Conservation (phyloP, 1,140 invertebrate species). For the Bactericera cockerelli region DNA sequence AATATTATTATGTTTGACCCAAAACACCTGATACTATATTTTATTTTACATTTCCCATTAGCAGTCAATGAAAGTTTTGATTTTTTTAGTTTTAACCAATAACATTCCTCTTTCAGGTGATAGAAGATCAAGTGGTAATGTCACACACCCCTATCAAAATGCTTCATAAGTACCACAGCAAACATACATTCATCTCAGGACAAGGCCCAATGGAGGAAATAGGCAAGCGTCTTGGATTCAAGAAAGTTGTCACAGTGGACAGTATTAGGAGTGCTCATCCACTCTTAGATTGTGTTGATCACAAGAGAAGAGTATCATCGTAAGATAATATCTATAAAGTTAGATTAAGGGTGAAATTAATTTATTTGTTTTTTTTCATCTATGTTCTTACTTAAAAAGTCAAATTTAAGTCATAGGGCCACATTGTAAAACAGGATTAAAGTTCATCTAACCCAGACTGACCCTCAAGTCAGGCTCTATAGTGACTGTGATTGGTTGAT, state of each 20-base stretch:
- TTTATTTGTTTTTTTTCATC: background rate
- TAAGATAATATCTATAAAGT: too few relatives aligned
- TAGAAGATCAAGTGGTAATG: slow-evolving; percentile 50
- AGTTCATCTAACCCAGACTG: too few relatives aligned
- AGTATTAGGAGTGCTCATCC: slow-evolving; percentile 45
- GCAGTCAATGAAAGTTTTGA: too few relatives aligned
- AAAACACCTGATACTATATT: too few relatives aligned
- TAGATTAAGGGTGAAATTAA: slow-evolving; percentile 26
- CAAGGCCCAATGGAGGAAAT: slow-evolving; percentile 49
- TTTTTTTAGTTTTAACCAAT: too few relatives aligned
- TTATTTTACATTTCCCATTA: too few relatives aligned
- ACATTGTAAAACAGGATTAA: too few relatives aligned
- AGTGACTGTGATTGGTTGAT: too few relatives aligned
- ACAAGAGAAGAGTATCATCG: slow-evolving; percentile 33
- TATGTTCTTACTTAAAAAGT: too few relatives aligned
- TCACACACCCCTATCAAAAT: slow-evolving; percentile 51
- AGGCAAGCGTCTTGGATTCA: slow-evolving; percentile 48
- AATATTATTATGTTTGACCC: too few relatives aligned
- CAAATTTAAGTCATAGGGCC: too few relatives aligned
- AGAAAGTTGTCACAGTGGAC: slow-evolving; percentile 43
- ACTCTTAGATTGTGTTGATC: slow-evolving; percentile 51
- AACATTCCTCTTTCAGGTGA: slow-evolving; percentile 30
- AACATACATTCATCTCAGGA: slow-evolving; percentile 49
- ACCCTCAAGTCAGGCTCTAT: too few relatives aligned
- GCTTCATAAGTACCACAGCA: slow-evolving; percentile 46